Conservation (phyloP, 2,113 vertebrate genomes). For the Alethe diademata region DNA sequence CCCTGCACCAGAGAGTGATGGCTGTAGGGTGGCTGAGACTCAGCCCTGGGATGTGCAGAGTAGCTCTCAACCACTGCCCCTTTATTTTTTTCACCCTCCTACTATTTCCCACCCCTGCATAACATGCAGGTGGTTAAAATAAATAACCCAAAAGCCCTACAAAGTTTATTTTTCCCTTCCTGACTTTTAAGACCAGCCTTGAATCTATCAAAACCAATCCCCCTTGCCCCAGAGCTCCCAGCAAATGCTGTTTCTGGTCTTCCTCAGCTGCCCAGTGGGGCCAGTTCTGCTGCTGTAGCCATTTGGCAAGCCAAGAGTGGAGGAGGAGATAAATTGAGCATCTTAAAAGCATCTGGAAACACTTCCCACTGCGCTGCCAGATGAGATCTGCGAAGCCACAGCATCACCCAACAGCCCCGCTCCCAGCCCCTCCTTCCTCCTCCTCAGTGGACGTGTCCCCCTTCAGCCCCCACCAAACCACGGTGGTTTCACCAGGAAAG, state of each 20-base stretch:
- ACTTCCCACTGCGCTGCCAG: not conserved
- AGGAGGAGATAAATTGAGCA: not conserved
- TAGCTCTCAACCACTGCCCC: not conserved
- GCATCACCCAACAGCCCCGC: fast-evolving
- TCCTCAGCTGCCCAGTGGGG: not conserved
- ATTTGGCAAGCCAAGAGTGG: conserved; percentile 2
- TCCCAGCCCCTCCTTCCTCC: not conserved
- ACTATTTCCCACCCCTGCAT: not conserved
- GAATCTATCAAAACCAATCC: not conserved
- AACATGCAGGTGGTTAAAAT: not conserved
- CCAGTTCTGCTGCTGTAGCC: not conserved
- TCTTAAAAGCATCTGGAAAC: conserved; percentile 41
- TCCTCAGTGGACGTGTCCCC: not conserved
- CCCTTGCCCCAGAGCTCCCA: not conserved
- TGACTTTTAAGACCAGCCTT: not conserved
- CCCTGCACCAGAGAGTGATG: not conserved
- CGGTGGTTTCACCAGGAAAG: not conserved
- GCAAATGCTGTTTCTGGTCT: not conserved
- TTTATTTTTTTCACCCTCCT: not conserved
- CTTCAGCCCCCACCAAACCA: not conserved
- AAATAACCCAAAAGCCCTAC: not conserved
- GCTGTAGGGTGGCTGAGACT: fast-evolving
- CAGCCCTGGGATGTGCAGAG: not conserved
- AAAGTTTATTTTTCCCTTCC: conserved; percentile 2
- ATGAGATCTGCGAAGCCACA: fast-evolving